Percentiles rank a stretch among this genome's conserved stretches.
Conservation (phyloP, 2,888 invertebrate genomes). For the Mactromeris polynyma region DNA sequence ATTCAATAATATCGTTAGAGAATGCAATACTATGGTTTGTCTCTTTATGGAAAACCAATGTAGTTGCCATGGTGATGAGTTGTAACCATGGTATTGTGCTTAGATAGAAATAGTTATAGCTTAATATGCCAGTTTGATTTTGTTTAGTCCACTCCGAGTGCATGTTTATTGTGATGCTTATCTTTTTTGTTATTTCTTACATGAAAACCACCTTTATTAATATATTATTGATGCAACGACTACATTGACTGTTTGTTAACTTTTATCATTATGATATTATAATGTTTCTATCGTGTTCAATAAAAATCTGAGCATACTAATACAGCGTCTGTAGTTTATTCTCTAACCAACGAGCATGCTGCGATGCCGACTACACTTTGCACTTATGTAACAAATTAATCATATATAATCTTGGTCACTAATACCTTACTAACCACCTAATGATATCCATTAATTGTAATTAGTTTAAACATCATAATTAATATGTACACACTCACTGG, state of each 20-base stretch:
- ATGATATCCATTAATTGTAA: background rate
- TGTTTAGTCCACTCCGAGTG: conserved; percentile 63
- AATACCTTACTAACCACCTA: background rate
- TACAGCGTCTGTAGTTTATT: conserved; percentile 3
- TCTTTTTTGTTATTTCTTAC: conserved; percentile 28
- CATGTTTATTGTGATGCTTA: conserved; percentile 65
- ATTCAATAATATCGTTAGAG: too few species aligned
- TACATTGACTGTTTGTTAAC: background rate
- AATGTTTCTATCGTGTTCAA: conserved; percentile 13
- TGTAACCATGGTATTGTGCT: too few species aligned
- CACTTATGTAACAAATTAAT: background rate
- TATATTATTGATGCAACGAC: conserved; percentile 18
- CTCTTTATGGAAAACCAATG: too few species aligned
- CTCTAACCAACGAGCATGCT: background rate
- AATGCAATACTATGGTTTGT: too few species aligned
- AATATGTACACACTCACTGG: background rate
- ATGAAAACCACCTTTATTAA: conserved; percentile 12
- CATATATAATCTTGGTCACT: background rate
- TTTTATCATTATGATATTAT: conserved; percentile 6
- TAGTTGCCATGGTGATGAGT: too few species aligned
- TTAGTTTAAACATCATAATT: background rate
- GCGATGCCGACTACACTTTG: background rate
- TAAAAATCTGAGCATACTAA: conserved; percentile 1
- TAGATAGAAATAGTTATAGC: background rate
- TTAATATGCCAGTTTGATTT: conserved; percentile 29